Evolutionary conservation across 2,888 invertebrate species (phyloP).

Genomic region (Trichacis sp.): DNA sequence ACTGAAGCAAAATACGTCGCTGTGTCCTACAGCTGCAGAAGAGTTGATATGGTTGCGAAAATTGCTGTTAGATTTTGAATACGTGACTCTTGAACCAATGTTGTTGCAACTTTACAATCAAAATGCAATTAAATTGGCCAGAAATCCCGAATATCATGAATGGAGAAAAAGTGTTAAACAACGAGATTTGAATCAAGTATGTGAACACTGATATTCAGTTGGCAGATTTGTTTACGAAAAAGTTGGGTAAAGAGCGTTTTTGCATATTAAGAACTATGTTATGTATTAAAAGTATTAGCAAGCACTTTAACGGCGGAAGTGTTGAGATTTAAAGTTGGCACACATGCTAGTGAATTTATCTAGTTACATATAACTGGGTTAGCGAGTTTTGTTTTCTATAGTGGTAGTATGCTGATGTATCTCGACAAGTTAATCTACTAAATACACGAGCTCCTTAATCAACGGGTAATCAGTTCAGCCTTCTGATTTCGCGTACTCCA

Average conservation of each 20-base stretch:
- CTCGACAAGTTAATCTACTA: too few relatives aligned
- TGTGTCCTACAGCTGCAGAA: slow-evolving; percentile 5
- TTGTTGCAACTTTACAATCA: background rate
- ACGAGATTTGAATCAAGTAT: slow-evolving; percentile 7
- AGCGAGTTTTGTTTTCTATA: too few relatives aligned
- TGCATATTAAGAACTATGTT: background rate
- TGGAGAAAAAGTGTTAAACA: slow-evolving; percentile 10
- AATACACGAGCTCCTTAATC: too few relatives aligned
- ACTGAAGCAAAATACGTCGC: too few relatives aligned
- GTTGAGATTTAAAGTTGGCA: slow-evolving; percentile 10
- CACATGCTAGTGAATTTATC: too few relatives aligned
- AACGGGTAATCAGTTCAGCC: too few relatives aligned
- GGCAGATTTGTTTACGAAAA: slow-evolving; percentile 14
- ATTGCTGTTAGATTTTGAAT: slow-evolving; percentile 3
- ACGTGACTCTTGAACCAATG: background rate
- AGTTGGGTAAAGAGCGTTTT: background rate
- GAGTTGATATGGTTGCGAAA: slow-evolving; percentile 10
- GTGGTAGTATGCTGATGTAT: too few relatives aligned
- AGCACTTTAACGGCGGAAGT: slow-evolving; percentile 11
- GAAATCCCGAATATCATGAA: slow-evolving; percentile 14
- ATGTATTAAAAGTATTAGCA: background rate
- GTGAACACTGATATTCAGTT: slow-evolving; percentile 5
- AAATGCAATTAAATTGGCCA: too few relatives aligned
- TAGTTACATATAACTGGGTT: too few relatives aligned
- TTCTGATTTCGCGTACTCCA: too few relatives aligned